Evolutionary conservation across 2,888 invertebrate species (phyloP).

Genomic region (Amiota communis): DNA sequence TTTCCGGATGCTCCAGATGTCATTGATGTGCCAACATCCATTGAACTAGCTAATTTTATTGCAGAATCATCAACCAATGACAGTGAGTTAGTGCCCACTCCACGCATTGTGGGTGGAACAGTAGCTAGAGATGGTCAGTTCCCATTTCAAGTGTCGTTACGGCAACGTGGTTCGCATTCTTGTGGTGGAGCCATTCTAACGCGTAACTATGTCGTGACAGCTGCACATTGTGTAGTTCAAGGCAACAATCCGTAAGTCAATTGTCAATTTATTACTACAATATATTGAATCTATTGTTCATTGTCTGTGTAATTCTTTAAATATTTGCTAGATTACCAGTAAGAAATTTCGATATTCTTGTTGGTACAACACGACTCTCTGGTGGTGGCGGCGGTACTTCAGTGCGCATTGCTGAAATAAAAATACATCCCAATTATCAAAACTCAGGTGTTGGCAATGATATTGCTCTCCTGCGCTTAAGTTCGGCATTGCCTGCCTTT

Average conservation of each 20-base stretch:
- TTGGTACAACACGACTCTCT: slow-evolving; percentile 54
- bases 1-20: background rate
- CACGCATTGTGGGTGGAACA: slow-evolving; percentile 68
- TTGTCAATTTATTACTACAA: too few relatives aligned
- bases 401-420: slow-evolving; percentile 49
- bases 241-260: slow-evolving; percentile 50
- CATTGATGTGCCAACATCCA: background rate
- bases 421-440: slow-evolving; percentile 56
- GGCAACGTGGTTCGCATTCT: slow-evolving; percentile 47
- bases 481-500: slow-evolving; percentile 40
- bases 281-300: background rate
- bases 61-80: background rate
- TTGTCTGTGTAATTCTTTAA: too few relatives aligned
- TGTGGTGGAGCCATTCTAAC: slow-evolving; percentile 69
- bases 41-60: background rate
- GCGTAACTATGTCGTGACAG: slow-evolving; percentile 60
- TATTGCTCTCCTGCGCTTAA: slow-evolving; percentile 64
- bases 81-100: slow-evolving; percentile 2
- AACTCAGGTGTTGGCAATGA: slow-evolving; percentile 51
- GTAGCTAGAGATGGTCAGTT: slow-evolving; percentile 68
- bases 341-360: slow-evolving; percentile 53
- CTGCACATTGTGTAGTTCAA: slow-evolving; percentile 68
- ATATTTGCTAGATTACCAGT: slow-evolving; percentile 46
- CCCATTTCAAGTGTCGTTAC: slow-evolving; percentile 71
- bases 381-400: slow-evolving; percentile 48